Conservation (phyloP, 2,888 invertebrate genomes). For the Scelioninae gen. 1 region DNA sequence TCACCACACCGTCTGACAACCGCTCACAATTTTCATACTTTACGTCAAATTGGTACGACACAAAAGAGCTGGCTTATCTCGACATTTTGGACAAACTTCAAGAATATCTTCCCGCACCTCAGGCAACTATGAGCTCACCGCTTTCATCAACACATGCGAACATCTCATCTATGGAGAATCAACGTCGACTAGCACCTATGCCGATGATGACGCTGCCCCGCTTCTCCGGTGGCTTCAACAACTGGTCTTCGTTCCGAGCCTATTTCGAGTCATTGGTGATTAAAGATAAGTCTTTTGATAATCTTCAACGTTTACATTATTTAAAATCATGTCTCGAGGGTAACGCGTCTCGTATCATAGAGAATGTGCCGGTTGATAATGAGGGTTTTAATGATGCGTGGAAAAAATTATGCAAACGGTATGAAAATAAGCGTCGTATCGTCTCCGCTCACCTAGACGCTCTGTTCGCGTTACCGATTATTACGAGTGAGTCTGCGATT, state of each 20-base stretch:
- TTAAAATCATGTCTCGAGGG: slow-evolving; percentile 14
- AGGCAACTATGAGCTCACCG: neutral
- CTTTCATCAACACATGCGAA: neutral
- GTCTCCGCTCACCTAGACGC: neutral
- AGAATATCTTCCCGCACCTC: neutral
- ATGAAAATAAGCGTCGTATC: slow-evolving; percentile 3
- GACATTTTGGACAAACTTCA: neutral
- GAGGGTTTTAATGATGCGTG: neutral
- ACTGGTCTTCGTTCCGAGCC: neutral
- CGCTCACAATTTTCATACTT: neutral
- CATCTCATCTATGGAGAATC: neutral
- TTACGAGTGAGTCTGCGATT: neutral
- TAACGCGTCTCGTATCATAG: neutral
- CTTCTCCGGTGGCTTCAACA: neutral
- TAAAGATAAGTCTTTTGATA: slow-evolving; percentile 5
- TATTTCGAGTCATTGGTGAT: slow-evolving; percentile 2
- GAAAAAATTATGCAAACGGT: neutral
- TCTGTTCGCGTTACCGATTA: neutral
- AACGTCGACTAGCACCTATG: neutral
- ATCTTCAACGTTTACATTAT: slow-evolving; percentile 12
- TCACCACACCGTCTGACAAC: neutral
- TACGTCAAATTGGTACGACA: neutral
- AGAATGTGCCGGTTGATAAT: neutral
- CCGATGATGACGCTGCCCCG: neutral
- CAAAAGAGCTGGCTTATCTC: slow-evolving; percentile 3